Evolutionary conservation across 2,113 vertebrate species (phyloP), one percentile per base, ranked within the genome.

Genomic region (Cyprinodon variegatus): DNA sequence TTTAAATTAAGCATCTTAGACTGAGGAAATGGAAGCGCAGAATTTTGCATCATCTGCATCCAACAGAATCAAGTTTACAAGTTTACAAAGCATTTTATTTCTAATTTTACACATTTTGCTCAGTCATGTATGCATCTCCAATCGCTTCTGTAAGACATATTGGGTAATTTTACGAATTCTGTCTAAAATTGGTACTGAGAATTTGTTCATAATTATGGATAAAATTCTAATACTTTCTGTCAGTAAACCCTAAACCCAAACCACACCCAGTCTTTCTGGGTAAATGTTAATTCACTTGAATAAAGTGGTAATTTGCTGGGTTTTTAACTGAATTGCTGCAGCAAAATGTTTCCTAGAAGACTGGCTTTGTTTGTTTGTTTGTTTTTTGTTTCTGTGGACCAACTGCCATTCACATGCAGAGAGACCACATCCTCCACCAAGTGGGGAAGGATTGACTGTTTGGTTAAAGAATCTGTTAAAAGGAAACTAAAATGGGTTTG

Each of bases 351-450:
- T 86, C 87, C 48, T 82, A 81, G 88, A 87, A 89, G 40, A 15
- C 17, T 22, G 14, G 22, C 3, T 67, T 41, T 39, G 36, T 40
- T 61, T 61, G 37, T 65, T 65, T 46, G 1, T 40, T 63, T 63
- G 45, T 13, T 53, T 53, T 39, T 39, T 68, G 43, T 72, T 60
- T 39, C 46, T 68, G 45, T 68, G 48, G 37, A 53, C 41, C 17
- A 76, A 83, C 70, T 8, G 69, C 74, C 36, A 70, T 65, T 4
- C 5, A 53, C 37, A 29, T 43, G 68, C 63, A 69, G 41, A 68
- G n/a, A 57, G 40, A 76, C 86, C 86, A 90, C 87, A 77, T 88
- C 89, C 89, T 84, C 36, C 40, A 15, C 2, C n/a, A 11, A 61
- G 72, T 65, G 76, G 70, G 69, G 10, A 11, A 60, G 14, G 29